Evolutionary conservation across 2,888 invertebrate genomes (phyloP).

Genomic region (Melipona beecheii): DNA sequence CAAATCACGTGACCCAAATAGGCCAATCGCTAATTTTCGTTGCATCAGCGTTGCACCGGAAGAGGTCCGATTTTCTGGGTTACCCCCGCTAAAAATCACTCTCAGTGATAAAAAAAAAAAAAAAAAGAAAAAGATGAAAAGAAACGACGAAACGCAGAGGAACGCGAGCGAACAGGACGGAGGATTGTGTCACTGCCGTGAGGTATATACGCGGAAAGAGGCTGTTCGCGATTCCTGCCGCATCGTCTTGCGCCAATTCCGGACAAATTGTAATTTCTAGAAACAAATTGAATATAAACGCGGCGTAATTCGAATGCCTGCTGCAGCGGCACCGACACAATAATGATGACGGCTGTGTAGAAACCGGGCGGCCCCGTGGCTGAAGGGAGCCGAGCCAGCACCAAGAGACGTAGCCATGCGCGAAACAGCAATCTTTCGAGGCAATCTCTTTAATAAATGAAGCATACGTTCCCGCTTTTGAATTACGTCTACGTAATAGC

Average conservation of each 20-base stretch:
- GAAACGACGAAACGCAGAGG: too few relatives aligned
- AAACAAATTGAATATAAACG: slow-evolving; percentile 83
- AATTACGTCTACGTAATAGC: slow-evolving; percentile 78
- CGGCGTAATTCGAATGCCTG: slow-evolving; percentile 82
- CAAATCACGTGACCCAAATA: too few relatives aligned
- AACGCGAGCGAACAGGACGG: neutral
- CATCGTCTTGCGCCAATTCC: slow-evolving; percentile 76
- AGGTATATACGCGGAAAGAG: slow-evolving; percentile 37
- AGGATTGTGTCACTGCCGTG: slow-evolving; percentile 42
- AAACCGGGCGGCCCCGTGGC: slow-evolving; percentile 64
- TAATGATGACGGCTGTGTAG: slow-evolving; percentile 77
- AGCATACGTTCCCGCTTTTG: slow-evolving; percentile 79
- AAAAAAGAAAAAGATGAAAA: too few relatives aligned
- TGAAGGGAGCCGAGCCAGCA: slow-evolving; percentile 70
- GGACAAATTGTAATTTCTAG: slow-evolving; percentile 83
- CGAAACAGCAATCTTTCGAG: slow-evolving; percentile 82
- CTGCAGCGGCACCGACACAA: slow-evolving; percentile 80
- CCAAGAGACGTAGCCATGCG: slow-evolving; percentile 77
- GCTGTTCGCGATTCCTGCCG: slow-evolving; percentile 55
- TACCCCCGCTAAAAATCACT: too few relatives aligned
- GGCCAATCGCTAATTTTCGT: too few relatives aligned
- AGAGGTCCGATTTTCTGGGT: too few relatives aligned
- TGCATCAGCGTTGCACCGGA: too few relatives aligned
- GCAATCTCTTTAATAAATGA: slow-evolving; percentile 82
- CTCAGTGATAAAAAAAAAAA: neutral